These are phyloP conservation scores for Axinella damicornis DNA, from an alignment of 37 sponge, comb jelly and placozoan genomes.

Conservation along the genomic window DNA sequence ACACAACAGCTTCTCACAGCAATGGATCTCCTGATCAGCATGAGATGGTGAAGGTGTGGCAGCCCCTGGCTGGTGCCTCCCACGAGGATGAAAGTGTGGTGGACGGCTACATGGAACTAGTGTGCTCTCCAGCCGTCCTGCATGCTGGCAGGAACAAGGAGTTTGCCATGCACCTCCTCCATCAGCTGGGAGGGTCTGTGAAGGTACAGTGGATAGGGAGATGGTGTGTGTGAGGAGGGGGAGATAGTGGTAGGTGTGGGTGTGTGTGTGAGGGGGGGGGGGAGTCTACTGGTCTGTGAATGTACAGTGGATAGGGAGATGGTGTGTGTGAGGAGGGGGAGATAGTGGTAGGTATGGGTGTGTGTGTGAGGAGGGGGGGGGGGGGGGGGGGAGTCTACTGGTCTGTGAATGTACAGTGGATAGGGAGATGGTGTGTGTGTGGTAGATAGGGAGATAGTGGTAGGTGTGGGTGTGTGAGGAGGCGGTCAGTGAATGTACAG, in stretches of 20 bases:
- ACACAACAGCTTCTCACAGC: not conserved
- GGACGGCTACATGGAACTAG: slow-evolving; percentile 86
- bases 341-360: not conserved
- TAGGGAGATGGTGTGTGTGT: not conserved
- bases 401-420: slow-evolving; percentile 86
- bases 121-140: slow-evolving; percentile 79
- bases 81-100: slow-evolving; percentile 71
- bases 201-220: too few species aligned
- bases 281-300: slow-evolving; percentile 74
- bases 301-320: too few species aligned
- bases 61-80: slow-evolving; percentile 39
- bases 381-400: slow-evolving; percentile 5
- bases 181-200: slow-evolving; percentile 73
- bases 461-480: not conserved
- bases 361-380: not conserved
- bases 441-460: not conserved
- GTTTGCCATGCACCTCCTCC: slow-evolving; percentile 74
- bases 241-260: not conserved
- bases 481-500: not conserved
- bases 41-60: slow-evolving; percentile 41
- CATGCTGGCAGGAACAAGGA: slow-evolving; percentile 87
- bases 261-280: not conserved
- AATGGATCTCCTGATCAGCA: slow-evolving; percentile 1
- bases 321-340: not conserved
- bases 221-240: not conserved